Conservation (phyloP, 1,140 invertebrate species). For the Ditylenchus dipsaci region DNA sequence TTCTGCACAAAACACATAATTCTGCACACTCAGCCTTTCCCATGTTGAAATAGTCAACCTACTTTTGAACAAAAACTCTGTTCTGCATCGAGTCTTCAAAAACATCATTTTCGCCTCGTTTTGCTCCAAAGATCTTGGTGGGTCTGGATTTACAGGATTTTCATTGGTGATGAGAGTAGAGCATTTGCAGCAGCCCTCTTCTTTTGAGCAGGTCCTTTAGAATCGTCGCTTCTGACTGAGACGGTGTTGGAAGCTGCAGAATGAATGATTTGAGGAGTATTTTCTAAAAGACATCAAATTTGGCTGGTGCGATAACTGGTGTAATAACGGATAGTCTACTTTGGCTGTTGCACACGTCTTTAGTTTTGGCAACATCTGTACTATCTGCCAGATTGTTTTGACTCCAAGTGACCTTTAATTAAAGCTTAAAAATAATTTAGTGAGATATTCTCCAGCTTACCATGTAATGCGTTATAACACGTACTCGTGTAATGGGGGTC, state of each 20-base stretch:
- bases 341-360: conserved; percentile 11
- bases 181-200: conserved; percentile 57
- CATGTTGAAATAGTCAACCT: conserved; percentile 7
- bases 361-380: conserved; percentile 1
- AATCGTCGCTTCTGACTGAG: neutral
- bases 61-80: conserved; percentile 54
- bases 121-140: conserved; percentile 3
- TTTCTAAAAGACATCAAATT: neutral
- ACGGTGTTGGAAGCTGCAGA: no score
- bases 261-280: no score
- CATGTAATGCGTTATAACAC: conserved; percentile 74
- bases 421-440: neutral
- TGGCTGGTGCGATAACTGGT: neutral
- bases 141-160: neutral
- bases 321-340: neutral
- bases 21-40: no score
- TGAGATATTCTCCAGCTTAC: conserved; percentile 59
- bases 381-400: conserved; percentile 11
- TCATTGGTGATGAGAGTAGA: neutral
- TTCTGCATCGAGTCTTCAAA: conserved; percentile 49
- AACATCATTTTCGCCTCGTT: conserved; percentile 22
- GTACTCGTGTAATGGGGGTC: conserved; percentile 70
- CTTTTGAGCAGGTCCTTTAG: conserved; percentile 37
- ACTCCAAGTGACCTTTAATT: conserved; percentile 14
- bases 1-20: no score